Base-by-base conservation (phyloP, 2,888 invertebrate genomes). In the Brachylomia viminalis region DNA sequence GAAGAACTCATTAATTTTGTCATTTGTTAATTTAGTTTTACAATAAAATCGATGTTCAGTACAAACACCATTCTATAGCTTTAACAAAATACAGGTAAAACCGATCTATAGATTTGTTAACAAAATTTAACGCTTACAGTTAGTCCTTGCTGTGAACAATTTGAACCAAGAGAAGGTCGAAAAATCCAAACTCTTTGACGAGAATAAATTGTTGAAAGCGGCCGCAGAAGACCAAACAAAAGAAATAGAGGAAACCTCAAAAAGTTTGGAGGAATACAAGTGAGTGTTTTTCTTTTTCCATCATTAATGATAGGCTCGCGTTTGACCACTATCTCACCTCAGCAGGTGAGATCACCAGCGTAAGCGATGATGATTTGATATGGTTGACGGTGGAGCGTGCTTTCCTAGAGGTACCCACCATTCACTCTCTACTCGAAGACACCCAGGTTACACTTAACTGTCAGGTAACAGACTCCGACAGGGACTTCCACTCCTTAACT, bases 111-210 rank as follows among this genome's bases (percentile, higher is more conserved):
- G 15, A 30, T 65, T 64, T 33, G 0, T n/a, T 69, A 58, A 79
- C 52, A 38, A 33, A 56, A 78, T 69, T 65, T 23, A 3, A n/a
- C 11, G 4, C 13, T 92, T 92, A 42, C 87, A 96, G 95, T 90
- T 95, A 42, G 91, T 94, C 5, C 67, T 90, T 65, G 92, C 94
- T 54, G 94, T 95, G 0, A 95, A 92, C 74, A 93, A 85, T 86
- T 87, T 92, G 11, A 95, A 93, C 67, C 92, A 93, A 79, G 95
- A 94, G 80, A 95, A 94, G 80, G 86, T 84, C 0, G 95, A 95
- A 7, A 93, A 87, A 83, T 64, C 68, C 0, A 93, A 92, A 85
- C 23, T 91, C 8, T 4, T 72, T 0, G 95, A 95, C 47, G 95
- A 95, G 13, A 92, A 92, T 68, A 91, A 88, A 68, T 20, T 72